Evolutionary conservation across 2,797 vertebrate species (phyloP).

Genomic region (Rhadinocentrus ornatus): DNA sequence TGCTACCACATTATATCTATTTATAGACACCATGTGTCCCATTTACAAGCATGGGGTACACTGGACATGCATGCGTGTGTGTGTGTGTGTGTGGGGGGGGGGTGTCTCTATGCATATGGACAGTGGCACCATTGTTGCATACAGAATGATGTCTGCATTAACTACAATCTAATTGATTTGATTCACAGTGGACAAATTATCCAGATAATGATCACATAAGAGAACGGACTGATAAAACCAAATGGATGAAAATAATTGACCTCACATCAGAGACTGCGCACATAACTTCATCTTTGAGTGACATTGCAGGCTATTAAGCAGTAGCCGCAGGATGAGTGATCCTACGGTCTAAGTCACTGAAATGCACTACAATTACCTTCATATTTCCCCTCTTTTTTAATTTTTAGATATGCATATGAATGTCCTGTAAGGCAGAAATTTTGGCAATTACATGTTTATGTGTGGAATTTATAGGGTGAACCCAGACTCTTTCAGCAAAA

Average conservation of each 20-base stretch:
- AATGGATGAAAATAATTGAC: constrained; percentile 58
- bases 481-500: background rate
- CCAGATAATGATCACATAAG: constrained; percentile 38
- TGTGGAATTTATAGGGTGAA: constrained; percentile 55
- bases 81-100: background rate
- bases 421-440: constrained; percentile 58
- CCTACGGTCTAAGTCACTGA: constrained; percentile 21
- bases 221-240: constrained; percentile 37
- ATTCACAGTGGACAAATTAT: constrained; percentile 43
- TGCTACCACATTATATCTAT: constrained; percentile 61
- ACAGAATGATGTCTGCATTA: constrained; percentile 41
- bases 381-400: constrained; percentile 6
- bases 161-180: constrained; percentile 22
- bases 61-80: constrained; percentile 39
- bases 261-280: constrained; percentile 42
- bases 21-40: constrained; percentile 71
- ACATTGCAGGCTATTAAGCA: constrained; percentile 58
- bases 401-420: constrained; percentile 64
- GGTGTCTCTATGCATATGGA: constrained; percentile 8
- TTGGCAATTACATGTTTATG: constrained; percentile 57
- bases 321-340: constrained; percentile 38
- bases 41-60: constrained; percentile 70
- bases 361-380: constrained; percentile 46
- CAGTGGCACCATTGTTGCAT: constrained; percentile 10
- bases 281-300: constrained; percentile 62